Evolutionary conservation across 2,888 invertebrate species (phyloP), one percentile per base, ranked within the genome.

Genomic region (Oscheius sp.): DNA sequence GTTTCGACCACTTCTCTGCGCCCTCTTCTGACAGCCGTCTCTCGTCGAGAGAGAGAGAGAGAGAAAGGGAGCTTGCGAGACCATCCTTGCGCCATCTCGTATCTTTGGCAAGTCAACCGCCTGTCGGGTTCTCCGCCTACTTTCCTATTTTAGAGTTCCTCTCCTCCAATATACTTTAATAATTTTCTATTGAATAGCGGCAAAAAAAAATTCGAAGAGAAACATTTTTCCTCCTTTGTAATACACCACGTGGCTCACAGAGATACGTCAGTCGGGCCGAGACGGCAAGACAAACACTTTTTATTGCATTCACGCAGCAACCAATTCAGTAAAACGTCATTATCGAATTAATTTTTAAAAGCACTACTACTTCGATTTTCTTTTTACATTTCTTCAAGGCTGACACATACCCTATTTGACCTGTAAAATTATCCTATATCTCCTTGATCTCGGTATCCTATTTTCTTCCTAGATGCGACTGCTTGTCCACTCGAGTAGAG

Each of bases 391-490:
- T 29, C 50, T 27, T 17, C 46, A 37, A 37, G 15, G 8, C 8
- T 37, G 8, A 37, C 15, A 15, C 8, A 37, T 10, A 37, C 8
- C 37, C 37, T 37, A 37, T 8, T 33, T 45, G 12, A 39, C 8
- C 23, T 61, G 20, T 3, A 27, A 29, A 29, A 15, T 31, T 53
- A 31, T 6, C 53, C 8, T n/a, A n/a, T 33, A 2, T 52, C n/a
- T n/a, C 15, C 15, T 52, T 29, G 25, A 10, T 31, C 34, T 10
- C 15, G 10, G 10, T n/a, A 17, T 6, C 17, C n/a, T 2, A 5
- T 55, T 37, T 45, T 20, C 39, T n/a, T 31, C 25, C 46, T 45
- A 29, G n/a, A 61, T 61, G 61, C 52, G 65, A 34, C 27, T 50
- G 27, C 5, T 65, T 17, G 48, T 34, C 34, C 46, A 34, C 25